A percentile compares a stretch with the other conserved stretches of the same genome.
These are phyloP conservation scores for Porphyrio hochstetteri DNA, from an alignment of 2,113 vertebrate species.

Conservation along the genomic window DNA sequence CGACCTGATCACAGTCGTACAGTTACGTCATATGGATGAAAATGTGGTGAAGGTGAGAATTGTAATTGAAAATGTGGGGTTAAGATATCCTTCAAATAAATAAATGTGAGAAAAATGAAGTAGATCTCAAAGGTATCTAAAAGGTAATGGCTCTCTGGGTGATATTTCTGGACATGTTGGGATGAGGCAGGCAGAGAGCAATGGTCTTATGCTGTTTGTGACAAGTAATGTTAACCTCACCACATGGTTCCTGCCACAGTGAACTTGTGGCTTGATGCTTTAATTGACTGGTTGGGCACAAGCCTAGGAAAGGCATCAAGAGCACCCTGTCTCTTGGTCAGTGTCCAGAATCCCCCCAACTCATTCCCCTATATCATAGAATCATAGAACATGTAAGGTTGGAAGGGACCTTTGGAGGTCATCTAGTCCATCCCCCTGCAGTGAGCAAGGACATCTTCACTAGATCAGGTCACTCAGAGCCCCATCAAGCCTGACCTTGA, in stretches of 20 bases:
- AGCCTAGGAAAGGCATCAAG: not conserved
- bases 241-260: not conserved
- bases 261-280: not conserved
- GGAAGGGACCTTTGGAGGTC: no score
- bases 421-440: no score
- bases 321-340: not conserved
- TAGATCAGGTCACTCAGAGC: no score
- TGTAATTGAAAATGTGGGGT: not conserved
- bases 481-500: no score
- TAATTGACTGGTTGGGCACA: not conserved
- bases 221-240: not conserved
- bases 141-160: not conserved
- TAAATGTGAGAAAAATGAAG: not conserved
- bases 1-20: not conserved
- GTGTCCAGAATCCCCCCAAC: not conserved
- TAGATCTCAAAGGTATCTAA: not conserved
- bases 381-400: no score
- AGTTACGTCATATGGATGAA: not conserved
- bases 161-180: not conserved
- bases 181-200: not conserved
- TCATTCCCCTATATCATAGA: not conserved
- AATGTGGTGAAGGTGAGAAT: not conserved
- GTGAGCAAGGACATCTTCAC: no score
- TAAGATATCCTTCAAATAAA: not conserved
- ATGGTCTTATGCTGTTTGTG: not conserved